phyloP scores from a whole-genome alignment of 2,113 vertebrate genomes.

The Camarhynchus parvulus region DNA sequence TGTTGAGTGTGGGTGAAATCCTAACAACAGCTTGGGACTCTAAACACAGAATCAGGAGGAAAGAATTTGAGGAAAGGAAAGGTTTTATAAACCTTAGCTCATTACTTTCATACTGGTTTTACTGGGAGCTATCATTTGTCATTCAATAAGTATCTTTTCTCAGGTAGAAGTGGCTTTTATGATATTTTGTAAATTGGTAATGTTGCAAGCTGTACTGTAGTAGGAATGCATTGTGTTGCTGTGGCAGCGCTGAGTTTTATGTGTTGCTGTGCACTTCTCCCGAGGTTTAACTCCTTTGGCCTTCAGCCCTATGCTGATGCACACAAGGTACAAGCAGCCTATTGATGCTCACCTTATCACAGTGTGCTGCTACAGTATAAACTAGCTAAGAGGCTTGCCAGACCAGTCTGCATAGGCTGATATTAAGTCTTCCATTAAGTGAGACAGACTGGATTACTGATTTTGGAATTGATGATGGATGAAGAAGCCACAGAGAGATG shows the following conservation, averaged over 20 bases:
- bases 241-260: background rate
- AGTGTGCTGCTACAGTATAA: background rate
- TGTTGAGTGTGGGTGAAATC: background rate
- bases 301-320: background rate
- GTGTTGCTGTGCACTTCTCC: background rate
- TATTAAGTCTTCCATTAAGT: constrained; percentile 67
- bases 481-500: constrained; percentile 40
- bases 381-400: constrained; percentile 37
- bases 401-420: constrained; percentile 50
- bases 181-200: background rate
- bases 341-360: background rate
- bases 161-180: background rate
- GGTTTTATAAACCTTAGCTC: background rate
- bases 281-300: background rate
- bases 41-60: background rate
- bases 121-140: background rate
- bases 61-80: background rate
- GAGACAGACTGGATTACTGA: constrained; percentile 53
- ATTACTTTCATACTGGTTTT: background rate
- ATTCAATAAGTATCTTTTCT: background rate
- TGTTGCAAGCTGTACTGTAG: background rate
- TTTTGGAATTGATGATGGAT: constrained; percentile 67
- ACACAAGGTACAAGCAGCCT: background rate
- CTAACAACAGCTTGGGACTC: background rate
- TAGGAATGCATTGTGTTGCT: background rate